Base-by-base conservation (phyloP, 2,113 vertebrate genomes). In the Syngnathus typhle region DNA sequence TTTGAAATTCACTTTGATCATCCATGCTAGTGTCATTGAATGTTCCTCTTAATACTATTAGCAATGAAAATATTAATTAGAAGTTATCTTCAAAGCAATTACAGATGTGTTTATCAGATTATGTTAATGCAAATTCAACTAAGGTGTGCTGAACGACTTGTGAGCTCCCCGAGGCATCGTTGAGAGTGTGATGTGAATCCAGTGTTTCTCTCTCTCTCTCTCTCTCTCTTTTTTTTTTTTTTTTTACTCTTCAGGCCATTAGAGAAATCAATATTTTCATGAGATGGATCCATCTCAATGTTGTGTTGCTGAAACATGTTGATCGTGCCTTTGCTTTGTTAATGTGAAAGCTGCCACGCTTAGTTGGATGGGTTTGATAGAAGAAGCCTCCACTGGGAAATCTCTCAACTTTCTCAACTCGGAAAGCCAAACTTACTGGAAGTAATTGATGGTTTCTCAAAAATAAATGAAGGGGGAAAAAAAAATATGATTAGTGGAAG, bases 181-280 rank as follows among this genome's bases (percentile, higher is more conserved):
- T 32, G 63, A 21, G 63, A 68, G 60, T 54, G 71, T 9, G 18
- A 56, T 43, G 60, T 56, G 69, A 83, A 77, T 75, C 70, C 36
- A 7, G 37, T 61, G n/a, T 62, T 62, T 41, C 16, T 21, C 23
- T 11, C 11, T 11, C 39, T 8, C 39, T 9, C 6, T 2, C 39
- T 9, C 38, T 11, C 41, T 41, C 41, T 11, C 9, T 27, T 27
- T 23, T 7, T 54, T 16, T 23, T 23, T 11, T n/a, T 60, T 69
- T 60, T 39, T 7, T 39, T 39, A 6, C 39, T 32, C 13, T 36
- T 63, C 47, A 71, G 56, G 54, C 70, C 87, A 70, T 85, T 71
- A 75, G 83, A 85, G 77, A 81, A 85, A 84, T 83, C 83, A 82
- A 75, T 79, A 70, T 70, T 84, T 83, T 83, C 73, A 83, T 70